Evolutionary conservation across 2,113 vertebrate species (phyloP), one percentile per base, ranked within the genome.

Genomic region (Bujurquina vittata): DNA sequence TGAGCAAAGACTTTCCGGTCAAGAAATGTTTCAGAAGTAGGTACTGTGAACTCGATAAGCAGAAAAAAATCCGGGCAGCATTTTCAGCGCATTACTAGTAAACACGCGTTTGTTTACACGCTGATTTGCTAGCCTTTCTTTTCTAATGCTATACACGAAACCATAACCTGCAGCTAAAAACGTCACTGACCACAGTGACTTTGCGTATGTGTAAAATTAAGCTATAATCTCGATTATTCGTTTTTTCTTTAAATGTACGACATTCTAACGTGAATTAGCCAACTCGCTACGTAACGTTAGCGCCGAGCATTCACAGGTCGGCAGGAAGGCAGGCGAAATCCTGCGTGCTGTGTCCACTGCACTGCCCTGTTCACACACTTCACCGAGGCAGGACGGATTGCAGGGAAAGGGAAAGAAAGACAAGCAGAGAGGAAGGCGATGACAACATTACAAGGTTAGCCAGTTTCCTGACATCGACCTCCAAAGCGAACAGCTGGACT

Each of bases 391-490:
- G 88, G 84, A 91, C 87, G 88, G 77, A 37, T 67, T 63, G 87
- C 92, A 37, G 77, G 15, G 65, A 80, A 55, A 60, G 52, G 69
- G 29, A 75, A 69, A 65, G 81, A 74, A 60, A 87, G 73, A 81
- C 80, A 20, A 63, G 80, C 76, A 61, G 77, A 55, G 57, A 83
- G 46, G 69, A 10, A 62, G 77, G 75, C 87, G 79, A 93, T 94
- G 93, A 85, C 90, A 92, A 40, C 90, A 43, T 75, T 84, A 33
- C 88, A 81, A 93, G 93, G 93, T 94, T 86, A 14, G 87, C 76
- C 40, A 40, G 58, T 59, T 55, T 61, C 26, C 4, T 29, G 54
- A 46, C 61, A 5, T 20, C 6, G 20, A 65, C 74, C 23, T 43
- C 7, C 14, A 12, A 12, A 20, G 11, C n/a, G 31, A 59, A 22